phyloP scores from a whole-genome alignment of 1,140 invertebrate genomes.

The Danaus melanippus region DNA sequence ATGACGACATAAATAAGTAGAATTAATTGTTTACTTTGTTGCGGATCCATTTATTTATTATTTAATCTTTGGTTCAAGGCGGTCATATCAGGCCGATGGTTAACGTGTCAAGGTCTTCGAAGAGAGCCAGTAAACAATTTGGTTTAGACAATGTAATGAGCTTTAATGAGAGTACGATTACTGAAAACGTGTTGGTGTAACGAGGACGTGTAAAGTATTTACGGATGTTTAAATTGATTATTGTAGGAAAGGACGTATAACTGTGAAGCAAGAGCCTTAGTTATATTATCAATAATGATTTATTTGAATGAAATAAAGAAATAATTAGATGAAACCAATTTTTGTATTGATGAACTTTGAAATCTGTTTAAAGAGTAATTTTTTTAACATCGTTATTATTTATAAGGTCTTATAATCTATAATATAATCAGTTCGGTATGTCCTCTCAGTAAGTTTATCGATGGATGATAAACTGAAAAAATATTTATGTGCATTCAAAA shows the following conservation, averaged over 20 bases:
- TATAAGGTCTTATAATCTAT: too few species aligned
- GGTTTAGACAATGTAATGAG: slow-evolving; percentile 18
- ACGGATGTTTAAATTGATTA: neutral
- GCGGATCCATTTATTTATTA: slow-evolving; percentile 17
- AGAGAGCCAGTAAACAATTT: slow-evolving; percentile 30
- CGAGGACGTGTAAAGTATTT: neutral
- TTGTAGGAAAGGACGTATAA: neutral
- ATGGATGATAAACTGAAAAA: too few species aligned
- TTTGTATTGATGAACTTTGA: too few species aligned
- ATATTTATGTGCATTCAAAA: too few species aligned
- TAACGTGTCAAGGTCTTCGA: slow-evolving; percentile 29
- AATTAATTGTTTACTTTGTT: slow-evolving; percentile 15
- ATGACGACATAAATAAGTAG: neutral
- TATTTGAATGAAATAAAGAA: too few species aligned
- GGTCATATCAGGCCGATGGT: slow-evolving; percentile 22
- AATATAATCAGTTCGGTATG: too few species aligned
- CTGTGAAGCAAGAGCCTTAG: too few species aligned
- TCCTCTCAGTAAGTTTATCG: too few species aligned
- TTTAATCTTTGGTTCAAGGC: slow-evolving; percentile 34
- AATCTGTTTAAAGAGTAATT: too few species aligned
- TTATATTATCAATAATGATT: too few species aligned
- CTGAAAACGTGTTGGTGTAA: slow-evolving; percentile 3
- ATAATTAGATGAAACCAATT: too few species aligned
- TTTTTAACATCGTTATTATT: too few species aligned
- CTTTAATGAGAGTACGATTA: slow-evolving; percentile 16